These are phyloP conservation scores for Trachymyrmex cornetzi DNA, from an alignment of 1,140 invertebrate species.

Conservation along the genomic window DNA sequence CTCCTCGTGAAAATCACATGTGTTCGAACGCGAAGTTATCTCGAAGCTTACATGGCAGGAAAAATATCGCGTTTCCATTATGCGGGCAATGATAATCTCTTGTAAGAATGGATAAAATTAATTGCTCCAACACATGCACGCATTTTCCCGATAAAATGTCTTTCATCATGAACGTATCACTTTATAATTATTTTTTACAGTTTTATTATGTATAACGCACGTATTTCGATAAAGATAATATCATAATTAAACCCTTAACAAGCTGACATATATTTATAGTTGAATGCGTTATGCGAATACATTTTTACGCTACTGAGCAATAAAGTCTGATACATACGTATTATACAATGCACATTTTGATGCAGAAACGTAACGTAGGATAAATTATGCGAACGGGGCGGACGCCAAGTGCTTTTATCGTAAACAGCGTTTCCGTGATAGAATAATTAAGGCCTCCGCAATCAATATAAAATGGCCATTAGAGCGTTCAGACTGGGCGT, in stretches of 20 bases:
- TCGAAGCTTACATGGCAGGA: not conserved
- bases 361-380: conserved; percentile 56
- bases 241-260: conserved; percentile 9
- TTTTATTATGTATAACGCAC: not conserved
- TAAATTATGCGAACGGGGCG: conserved; percentile 64
- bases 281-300: not conserved
- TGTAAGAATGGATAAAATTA: not conserved
- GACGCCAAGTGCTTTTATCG: conserved; percentile 75
- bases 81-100: not conserved
- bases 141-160: not conserved
- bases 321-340: conserved; percentile 34
- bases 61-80: not conserved
- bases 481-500: conserved; percentile 70
- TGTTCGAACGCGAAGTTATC: not conserved
- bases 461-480: conserved; percentile 76
- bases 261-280: conserved; percentile 16
- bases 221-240: conserved; percentile 9
- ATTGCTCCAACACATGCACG: not conserved
- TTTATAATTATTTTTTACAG: conserved; percentile 9
- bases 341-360: conserved; percentile 64
- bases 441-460: conserved; percentile 76
- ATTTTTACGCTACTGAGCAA: conserved; percentile 18
- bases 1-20: conserved; percentile 4
- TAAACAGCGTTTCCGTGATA: conserved; percentile 74
- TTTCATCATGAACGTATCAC: not conserved